Conservation (phyloP, 2,113 vertebrate genomes). For the Puma concolor region DNA sequence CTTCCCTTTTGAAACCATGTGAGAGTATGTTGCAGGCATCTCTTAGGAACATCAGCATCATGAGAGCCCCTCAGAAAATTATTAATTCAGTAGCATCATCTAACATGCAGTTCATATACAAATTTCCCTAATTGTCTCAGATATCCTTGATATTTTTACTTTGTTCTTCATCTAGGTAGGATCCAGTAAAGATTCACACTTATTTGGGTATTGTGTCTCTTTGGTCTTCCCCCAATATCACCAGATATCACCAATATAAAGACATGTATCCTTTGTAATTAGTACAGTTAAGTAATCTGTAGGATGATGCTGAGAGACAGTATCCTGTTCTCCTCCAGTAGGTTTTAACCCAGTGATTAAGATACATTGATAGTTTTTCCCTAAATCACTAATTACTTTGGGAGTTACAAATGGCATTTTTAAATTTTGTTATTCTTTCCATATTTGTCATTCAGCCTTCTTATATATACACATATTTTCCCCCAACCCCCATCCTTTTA, state of each 20-base stretch:
- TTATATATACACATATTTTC: background rate
- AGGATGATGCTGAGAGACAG: background rate
- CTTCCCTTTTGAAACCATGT: background rate
- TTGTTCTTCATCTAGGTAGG: background rate
- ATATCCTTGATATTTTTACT: background rate
- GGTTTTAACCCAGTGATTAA: background rate
- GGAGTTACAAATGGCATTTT: background rate
- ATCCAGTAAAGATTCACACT: background rate
- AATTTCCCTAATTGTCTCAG: background rate
- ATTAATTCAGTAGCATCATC: background rate
- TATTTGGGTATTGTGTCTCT: background rate
- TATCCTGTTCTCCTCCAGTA: background rate
- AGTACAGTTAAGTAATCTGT: background rate
- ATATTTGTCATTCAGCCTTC: background rate
- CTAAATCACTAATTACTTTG: background rate
- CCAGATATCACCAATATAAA: background rate
- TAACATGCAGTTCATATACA: background rate
- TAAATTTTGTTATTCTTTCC: background rate
- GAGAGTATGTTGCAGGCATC: background rate
- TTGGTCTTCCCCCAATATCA: background rate
- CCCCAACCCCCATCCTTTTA: background rate
- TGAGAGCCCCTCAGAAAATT: background rate
- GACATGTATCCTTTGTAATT: slow-evolving; percentile 1
- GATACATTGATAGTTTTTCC: background rate
- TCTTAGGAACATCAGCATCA: background rate